Percentiles rank a stretch among this genome's conserved stretches.
These are phyloP conservation scores for Cassiopea andromeda DNA, from an alignment of 30 jellyfish, hydroid and myxozoan genomes.

Conservation along the genomic window DNA sequence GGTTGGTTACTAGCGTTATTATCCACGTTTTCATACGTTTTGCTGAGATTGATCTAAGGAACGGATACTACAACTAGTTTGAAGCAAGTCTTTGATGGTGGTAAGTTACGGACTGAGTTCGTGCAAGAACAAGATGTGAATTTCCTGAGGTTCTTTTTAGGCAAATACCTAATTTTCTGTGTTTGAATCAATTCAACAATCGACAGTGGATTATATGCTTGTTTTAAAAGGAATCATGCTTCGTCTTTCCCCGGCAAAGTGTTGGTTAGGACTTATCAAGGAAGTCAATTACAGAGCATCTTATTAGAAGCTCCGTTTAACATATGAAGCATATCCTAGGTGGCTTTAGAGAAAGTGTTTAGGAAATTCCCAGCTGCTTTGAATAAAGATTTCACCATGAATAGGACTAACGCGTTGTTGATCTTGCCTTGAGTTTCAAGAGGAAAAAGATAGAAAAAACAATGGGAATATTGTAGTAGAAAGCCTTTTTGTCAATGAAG, in stretches of 20 bases:
- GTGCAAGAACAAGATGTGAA: too few relatives aligned
- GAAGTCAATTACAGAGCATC: not conserved
- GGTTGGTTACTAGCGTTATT: too few relatives aligned
- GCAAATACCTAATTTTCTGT: too few relatives aligned
- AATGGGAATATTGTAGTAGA: not conserved
- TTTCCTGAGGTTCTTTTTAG: too few relatives aligned
- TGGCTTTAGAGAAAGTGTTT: not conserved
- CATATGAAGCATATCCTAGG: not conserved
- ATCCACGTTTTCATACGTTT: too few relatives aligned
- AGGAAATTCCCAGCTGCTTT: constrained; percentile 16
- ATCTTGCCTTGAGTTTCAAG: not conserved
- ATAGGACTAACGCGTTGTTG: not conserved
- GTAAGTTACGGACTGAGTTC: too few relatives aligned
- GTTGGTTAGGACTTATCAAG: not conserved
- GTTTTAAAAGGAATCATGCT: too few relatives aligned
- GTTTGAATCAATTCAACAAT: too few relatives aligned
- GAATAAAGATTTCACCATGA: not conserved
- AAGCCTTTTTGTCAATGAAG: not conserved
- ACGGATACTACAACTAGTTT: too few relatives aligned
- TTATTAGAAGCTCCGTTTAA: not conserved
- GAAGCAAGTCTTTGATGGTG: too few relatives aligned
- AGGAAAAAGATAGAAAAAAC: not conserved
- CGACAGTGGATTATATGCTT: too few relatives aligned
- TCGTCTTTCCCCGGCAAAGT: not conserved
- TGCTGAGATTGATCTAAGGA: too few relatives aligned